phyloP scores from a whole-genome alignment of 2,113 vertebrate genomes.

The Epinephelus moara region DNA sequence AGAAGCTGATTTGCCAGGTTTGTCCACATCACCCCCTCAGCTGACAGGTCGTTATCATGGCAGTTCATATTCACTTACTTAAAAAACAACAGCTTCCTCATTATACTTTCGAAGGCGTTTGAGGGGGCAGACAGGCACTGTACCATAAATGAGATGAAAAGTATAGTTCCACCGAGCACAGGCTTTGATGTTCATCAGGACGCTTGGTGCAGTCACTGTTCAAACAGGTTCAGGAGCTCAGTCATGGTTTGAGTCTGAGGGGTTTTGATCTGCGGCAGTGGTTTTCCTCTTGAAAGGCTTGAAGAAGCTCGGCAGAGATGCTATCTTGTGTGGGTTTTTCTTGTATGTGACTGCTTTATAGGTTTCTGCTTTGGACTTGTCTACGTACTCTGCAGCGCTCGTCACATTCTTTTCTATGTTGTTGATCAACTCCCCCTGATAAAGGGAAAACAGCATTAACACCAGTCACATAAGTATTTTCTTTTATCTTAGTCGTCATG shows the following conservation, averaged over 20 bases:
- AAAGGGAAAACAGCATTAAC: conserved; percentile 42
- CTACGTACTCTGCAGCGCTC: conserved; percentile 87
- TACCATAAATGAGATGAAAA: conserved; percentile 6
- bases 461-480: background rate
- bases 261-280: background rate
- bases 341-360: conserved; percentile 88
- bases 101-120: background rate
- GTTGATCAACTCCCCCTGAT: conserved; percentile 93
- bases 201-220: conserved; percentile 23
- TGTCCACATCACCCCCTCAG: background rate
- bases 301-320: conserved; percentile 68
- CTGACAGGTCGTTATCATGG: background rate
- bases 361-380: conserved; percentile 86
- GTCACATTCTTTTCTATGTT: conserved; percentile 92
- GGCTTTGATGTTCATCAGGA: conserved; percentile 23
- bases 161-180: background rate
- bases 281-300: conserved; percentile 67
- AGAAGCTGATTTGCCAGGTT: background rate
- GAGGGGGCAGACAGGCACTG: background rate
- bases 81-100: conserved; percentile 13
- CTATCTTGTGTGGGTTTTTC: conserved; percentile 89
- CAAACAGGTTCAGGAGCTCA: conserved; percentile 33
- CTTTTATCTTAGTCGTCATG: background rate
- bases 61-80: background rate
- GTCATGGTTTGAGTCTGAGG: conserved; percentile 18